Base-by-base conservation (phyloP, 2,797 vertebrate genomes). In the Enteromius afrohamiltoni region DNA sequence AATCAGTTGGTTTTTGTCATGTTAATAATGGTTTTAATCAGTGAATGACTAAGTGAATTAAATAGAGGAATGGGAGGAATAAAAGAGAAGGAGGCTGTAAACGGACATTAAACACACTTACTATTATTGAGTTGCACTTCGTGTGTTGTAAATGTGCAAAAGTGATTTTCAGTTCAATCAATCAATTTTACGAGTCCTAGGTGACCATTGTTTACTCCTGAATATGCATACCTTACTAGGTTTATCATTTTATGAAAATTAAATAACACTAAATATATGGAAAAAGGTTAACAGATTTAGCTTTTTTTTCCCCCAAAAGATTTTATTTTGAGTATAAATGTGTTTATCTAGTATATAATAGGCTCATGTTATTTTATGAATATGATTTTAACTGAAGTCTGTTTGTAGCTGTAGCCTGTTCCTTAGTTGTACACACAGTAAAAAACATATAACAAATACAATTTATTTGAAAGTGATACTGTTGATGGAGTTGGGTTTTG, bases 11-110 rank as follows among this genome's bases (percentile, higher is more conserved):
- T 94, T 95, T 97, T 95, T 97, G 96, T 96, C 96, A 97, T 94
- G 95, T 96, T 96, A 94, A 97, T 96, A 97, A 97, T 96, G 94
- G 96, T 97, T 98, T 97, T 97, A 97, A 98, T 98, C 97, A 97
- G 97, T 97, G 95, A 97, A 96, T 94, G 94, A 96, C 96, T 95
- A 94, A 93, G 93, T 94, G 93, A 95, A 96, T 96, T 96, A 92
- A 96, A 95, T 91, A 92, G 93, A 93, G 91, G 91, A 93, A 94
- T 85, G 94, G 94, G 92, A 95, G 92, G 91, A 95, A 94, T 96
- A 95, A 96, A 96, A 91, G 93, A 93, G 93, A 95, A 94, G 91
- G 92, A 76, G 93, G 94, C 93, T 92, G 93, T 97, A 96, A 98
- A 97, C 91, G 93, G 91, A 87, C 93, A 94, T 95, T 95, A 96